phyloP scores from a whole-genome alignment of 2,888 invertebrate genomes.

The Koerneria pararmatus region DNA sequence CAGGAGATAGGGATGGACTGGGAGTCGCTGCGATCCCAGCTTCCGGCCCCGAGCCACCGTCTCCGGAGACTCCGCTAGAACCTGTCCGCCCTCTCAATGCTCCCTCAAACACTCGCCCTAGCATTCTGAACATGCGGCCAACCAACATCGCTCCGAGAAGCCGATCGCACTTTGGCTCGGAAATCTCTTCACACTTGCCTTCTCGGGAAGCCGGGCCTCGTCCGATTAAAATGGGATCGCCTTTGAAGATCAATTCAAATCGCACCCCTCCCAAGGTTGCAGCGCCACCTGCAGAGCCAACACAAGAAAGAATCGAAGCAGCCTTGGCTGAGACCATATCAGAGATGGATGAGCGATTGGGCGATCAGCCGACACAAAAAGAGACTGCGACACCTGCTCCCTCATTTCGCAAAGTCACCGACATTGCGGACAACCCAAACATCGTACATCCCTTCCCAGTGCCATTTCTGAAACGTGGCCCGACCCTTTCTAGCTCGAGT shows the following conservation, averaged over 20 bases:
- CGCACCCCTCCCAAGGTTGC: no score
- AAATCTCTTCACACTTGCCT: slow-evolving; percentile 11
- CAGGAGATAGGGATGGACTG: no score
- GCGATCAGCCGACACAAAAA: no score
- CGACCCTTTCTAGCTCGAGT: slow-evolving; percentile 24
- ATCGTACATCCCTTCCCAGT: slow-evolving; percentile 55
- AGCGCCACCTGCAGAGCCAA: no score
- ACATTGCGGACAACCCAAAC: slow-evolving; percentile 35
- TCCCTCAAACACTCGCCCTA: neutral
- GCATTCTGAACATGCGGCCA: slow-evolving; percentile 21
- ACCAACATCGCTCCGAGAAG: slow-evolving; percentile 13
- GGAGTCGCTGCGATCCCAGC: no score
- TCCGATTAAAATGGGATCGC: no score
- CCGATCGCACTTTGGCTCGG: slow-evolving; percentile 12
- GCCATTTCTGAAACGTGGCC: slow-evolving; percentile 51
- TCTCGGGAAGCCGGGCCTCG: no score
- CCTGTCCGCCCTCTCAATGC: neutral
- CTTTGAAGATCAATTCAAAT: no score
- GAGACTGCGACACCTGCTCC: slow-evolving; percentile 24
- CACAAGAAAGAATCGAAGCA: no score
- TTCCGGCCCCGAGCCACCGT: neutral
- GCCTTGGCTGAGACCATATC: no score
- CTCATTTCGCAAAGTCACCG: slow-evolving; percentile 24
- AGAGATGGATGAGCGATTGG: no score
- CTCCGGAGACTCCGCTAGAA: neutral